Percentiles rank a stretch among this genome's conserved stretches.
Conservation (phyloP, 2,797 vertebrate species). For the Phrynocephalus vlangalii region DNA sequence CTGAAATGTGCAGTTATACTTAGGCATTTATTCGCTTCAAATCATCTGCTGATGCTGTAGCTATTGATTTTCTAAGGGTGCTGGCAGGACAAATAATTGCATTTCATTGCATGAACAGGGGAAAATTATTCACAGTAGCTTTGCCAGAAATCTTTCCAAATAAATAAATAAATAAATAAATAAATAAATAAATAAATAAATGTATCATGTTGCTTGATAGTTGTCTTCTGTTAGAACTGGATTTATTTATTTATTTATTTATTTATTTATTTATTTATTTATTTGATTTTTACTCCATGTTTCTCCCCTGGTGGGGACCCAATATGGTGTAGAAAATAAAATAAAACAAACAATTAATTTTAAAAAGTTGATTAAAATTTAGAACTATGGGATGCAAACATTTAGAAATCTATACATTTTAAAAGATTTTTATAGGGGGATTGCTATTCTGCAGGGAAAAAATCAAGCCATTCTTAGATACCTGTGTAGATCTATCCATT, state of each 20-base stretch:
- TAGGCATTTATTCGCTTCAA: constrained; percentile 30
- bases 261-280: no score
- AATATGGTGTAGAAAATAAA: no score
- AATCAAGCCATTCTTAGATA: background rate
- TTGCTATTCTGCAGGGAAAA: background rate
- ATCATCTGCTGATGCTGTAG: constrained; percentile 39
- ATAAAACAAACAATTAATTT: no score
- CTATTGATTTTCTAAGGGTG: constrained; percentile 45
- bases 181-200: background rate
- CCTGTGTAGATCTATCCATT: background rate
- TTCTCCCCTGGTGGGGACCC: no score
- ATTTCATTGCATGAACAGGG: constrained; percentile 43
- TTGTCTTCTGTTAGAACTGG: constrained; percentile 1
- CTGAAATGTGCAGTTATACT: constrained; percentile 42
- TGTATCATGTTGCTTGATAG: background rate
- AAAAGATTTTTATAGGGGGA: background rate
- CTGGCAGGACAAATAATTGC: constrained; percentile 36
- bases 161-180: background rate
- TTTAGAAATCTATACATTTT: constrained; percentile 6
- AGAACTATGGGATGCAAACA: background rate
- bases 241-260: background rate
- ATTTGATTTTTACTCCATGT: no score
- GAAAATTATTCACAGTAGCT: constrained; percentile 30
- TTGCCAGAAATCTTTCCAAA: background rate
- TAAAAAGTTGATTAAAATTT: no score